Base-by-base conservation (phyloP, 2,797 vertebrate genomes). In the Atherinosoma microstoma region DNA sequence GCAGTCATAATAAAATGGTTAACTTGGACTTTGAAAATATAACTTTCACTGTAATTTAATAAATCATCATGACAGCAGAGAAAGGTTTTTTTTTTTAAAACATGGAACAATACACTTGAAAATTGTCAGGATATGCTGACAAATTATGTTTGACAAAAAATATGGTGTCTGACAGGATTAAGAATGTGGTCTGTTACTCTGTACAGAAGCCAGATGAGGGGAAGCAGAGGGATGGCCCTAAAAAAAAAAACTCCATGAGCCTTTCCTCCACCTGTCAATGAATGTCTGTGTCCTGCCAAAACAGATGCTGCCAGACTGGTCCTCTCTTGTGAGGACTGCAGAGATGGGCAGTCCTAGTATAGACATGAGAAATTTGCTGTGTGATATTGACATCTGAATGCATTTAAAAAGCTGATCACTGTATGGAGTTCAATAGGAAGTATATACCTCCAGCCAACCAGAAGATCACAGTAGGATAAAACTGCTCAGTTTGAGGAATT, bases 231-330 rank as follows among this genome's bases (percentile, higher is more conserved):
- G 89, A 87, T 82, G 78, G 75, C n/a, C 76, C 34, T 9, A 35
- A 58, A 70, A 70, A n/a, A 11, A 30, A 86, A 70, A 78, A 63
- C 65, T 78, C 56, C 7, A 27, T 65, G 72, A 85, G 84, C 86
- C 75, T 81, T 79, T 20, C 58, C 63, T 83, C 67, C 61, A 22
- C 35, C 71, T 67, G 24, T 38, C 76, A 59, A 58, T 45, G 27
- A 63, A 57, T 56, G 58, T 66, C 67, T 27, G 72, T 27, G 11
- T 75, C 5, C 3, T 70, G 66, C 64, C 34, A 40, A 82, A 89
- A 84, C 84, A 91, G 77, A 88, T 78, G 82, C 75, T 84, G 74
- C 78, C 79, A 75, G 72, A 63, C 3, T 66, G 82, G 72, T 73
- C 59, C 69, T 66, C 58, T 72, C 11, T 0, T 36, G 64, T 67